Conservation (phyloP, 1,140 invertebrate species). For the Thaumetopoea pityocampa region DNA sequence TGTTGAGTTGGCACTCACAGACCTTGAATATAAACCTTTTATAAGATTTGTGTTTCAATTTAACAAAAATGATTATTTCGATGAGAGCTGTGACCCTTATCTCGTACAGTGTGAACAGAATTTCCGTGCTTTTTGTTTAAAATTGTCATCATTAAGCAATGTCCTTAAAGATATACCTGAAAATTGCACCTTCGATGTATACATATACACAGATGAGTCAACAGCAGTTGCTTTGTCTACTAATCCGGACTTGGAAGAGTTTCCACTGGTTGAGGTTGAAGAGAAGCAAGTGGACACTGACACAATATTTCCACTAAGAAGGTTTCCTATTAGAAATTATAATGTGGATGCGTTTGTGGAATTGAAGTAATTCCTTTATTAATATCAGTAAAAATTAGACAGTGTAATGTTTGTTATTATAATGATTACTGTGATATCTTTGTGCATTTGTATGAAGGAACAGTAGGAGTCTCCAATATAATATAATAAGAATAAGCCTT, state of each 20-base stretch:
- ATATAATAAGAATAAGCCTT: too few species aligned
- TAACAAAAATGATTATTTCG: constrained; percentile 32
- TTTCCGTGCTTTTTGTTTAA: constrained; percentile 77
- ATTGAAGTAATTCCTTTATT: constrained; percentile 17
- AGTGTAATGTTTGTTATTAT: background rate
- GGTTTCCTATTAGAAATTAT: constrained; percentile 46
- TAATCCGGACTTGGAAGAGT: constrained; percentile 74
- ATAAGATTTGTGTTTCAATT: constrained; percentile 78
- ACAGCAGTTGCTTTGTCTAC: constrained; percentile 64
- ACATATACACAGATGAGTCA: constrained; percentile 76
- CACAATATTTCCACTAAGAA: constrained; percentile 50
- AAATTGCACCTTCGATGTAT: constrained; percentile 74
- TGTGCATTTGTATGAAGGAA: too few species aligned
- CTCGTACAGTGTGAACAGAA: constrained; percentile 78
- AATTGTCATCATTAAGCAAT: constrained; percentile 64
- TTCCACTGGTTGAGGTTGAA: constrained; percentile 75
- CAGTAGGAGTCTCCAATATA: too few species aligned
- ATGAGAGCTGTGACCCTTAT: constrained; percentile 74
- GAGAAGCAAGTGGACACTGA: constrained; percentile 34
- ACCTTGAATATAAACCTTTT: constrained; percentile 42
- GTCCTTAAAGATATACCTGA: constrained; percentile 73
- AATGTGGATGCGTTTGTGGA: constrained; percentile 53
- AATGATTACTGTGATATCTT: too few species aligned
- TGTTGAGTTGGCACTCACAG: constrained; percentile 67
- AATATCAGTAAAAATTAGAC: background rate